Evolutionary conservation across 2,797 vertebrate genomes (phyloP), one percentile per base, ranked within the genome.

Genomic region (Rhinophrynus dorsalis): DNA sequence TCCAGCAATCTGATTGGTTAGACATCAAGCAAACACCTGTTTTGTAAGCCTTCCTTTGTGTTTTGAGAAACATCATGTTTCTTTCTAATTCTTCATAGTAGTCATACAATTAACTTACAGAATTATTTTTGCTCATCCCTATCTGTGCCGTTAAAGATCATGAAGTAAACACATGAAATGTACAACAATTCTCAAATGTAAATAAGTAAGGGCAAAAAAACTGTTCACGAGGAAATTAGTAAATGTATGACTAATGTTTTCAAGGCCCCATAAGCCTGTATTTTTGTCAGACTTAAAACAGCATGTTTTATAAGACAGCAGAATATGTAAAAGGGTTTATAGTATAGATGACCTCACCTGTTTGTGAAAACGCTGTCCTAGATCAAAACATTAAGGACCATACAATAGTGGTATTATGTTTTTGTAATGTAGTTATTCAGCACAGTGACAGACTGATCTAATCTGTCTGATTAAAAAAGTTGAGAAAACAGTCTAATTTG

Each of bases 391-490:
- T 51, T 4, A n/a, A 27, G n/a, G 35, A 50, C 30, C 27, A 38
- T 29, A 38, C 40, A 60, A 52, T 32, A 60, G 27, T 10, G 33
- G 18, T 11, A 33, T 61, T 51, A 51, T 61, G 37, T 26, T 54
- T 24, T 60, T 69, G 26, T 68, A 38, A 29, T 42, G 12, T 15
- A 5, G 56, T 60, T 61, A 69, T 24, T 61, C 47, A 61, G 24
- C 35, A 33, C 18, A 59, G 32, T 42, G 35, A 7, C 18, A 44
- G 67, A 54, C 48, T 61, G 2, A 26, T 9, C 6, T 60, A 69
- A 69, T 69, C 45, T 47, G 23, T 29, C 33, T 33, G 44, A 68
- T 68, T 59, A 38, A 12, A 40, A 24, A 40, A n/a, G n/a, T n/a
- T 3, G 2, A 23, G 13, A 56, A 32, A 38, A 59, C 13, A 68